phyloP scores from a whole-genome alignment of 2,888 invertebrate genomes.

The Allygus modestus region DNA sequence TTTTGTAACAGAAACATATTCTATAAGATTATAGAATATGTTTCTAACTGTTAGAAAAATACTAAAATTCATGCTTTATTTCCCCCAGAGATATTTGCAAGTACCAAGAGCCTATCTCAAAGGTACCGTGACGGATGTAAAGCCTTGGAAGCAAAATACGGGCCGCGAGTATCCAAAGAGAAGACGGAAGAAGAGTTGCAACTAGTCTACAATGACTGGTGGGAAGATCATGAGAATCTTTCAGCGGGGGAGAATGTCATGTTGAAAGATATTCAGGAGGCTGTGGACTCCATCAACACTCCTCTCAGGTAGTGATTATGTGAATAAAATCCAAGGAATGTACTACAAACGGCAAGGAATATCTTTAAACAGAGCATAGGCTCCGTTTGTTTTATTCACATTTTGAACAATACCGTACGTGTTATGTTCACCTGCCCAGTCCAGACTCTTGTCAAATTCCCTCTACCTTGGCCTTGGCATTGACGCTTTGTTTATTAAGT shows the following conservation, averaged over 20 bases:
- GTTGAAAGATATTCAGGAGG: not conserved
- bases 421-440: not conserved
- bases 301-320: conserved; percentile 12
- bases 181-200: conserved; percentile 16
- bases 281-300: conserved; percentile 19
- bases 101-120: not conserved
- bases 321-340: not conserved
- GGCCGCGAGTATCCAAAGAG: not conserved
- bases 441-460: too few relatives aligned
- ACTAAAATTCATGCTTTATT: not conserved
- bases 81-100: not conserved
- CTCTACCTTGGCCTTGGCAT: too few relatives aligned
- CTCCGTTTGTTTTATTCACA: not conserved
- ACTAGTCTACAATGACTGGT: conserved; percentile 2
- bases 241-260: not conserved
- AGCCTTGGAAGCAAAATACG: conserved; percentile 18
- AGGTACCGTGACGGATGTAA: conserved; percentile 24
- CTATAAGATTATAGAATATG: too few relatives aligned
- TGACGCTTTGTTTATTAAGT: too few relatives aligned
- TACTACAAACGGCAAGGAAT: not conserved
- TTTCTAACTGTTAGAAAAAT: too few relatives aligned
- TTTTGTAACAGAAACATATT: too few relatives aligned
- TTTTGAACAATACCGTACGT: not conserved
- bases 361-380: not conserved
- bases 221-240: conserved; percentile 16